Evolutionary conservation across 2,113 vertebrate genomes (phyloP), one percentile per base, ranked within the genome.

Genomic region (Corythornis vintsioides): DNA sequence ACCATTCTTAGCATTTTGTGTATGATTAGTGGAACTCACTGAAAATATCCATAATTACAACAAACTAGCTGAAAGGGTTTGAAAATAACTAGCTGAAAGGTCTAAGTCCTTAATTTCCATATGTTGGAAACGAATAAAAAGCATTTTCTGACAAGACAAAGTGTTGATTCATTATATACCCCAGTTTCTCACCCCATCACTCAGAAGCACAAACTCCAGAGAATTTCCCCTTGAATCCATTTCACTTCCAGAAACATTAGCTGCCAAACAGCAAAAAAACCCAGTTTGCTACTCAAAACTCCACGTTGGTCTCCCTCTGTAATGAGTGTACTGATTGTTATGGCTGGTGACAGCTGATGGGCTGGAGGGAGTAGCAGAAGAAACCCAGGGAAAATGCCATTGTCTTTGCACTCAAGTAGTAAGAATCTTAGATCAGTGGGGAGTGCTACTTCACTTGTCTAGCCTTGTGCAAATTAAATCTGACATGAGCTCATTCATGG

Each of bases 401-500:
- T 56, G 24, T 9, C 70, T 11, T 2, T 57, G 75, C 43, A 26
- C 17, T 71, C n/a, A 28, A 48, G 53, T 25, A 83, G 40, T 11
- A 50, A 80, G 28, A 84, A 60, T 12, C 20, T 80, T 38, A 69
- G 57, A 22, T 90, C 57, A 61, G n/a, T 43, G n/a, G 52, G 53
- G 65, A 95, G 43, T 1, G 0, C 57, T 83, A 48, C 65, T 71
- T 55, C 80, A n/a, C 22, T 84, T 52, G 61, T 26, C 53, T 75
- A 7, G 25, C n/a, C 31, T 82, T 1, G 1, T 53, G 50, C 70
- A 89, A 45, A 79, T 76, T 33, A 84, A 57, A 89, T 86, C 77
- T 82, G 50, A 72, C 57, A 91, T 33, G 60, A 87, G 66, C 71
- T 94, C 70, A 75, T 87, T 82, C 74, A 84, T 79, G 48, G 63